A percentile compares a stretch with the other conserved stretches of the same genome.
Evolutionary conservation across 1,140 invertebrate species (phyloP).

Genomic region (Ips typographus): DNA sequence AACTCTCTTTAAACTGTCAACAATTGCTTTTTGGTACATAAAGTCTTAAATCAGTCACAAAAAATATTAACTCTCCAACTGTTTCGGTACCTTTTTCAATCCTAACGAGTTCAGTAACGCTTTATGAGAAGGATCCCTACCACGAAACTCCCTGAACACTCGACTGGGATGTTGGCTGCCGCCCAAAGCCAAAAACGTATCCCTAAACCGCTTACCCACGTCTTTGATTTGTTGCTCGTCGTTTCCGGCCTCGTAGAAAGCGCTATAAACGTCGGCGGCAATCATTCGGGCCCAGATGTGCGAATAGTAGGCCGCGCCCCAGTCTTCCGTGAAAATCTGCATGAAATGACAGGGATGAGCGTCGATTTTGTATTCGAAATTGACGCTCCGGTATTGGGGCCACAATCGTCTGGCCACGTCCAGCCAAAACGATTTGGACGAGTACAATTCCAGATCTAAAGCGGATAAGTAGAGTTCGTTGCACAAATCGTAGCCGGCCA

Average conservation of each 20-base stretch:
- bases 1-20: too few species aligned
- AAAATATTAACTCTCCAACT: conserved; percentile 17
- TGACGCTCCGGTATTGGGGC: conserved; percentile 73
- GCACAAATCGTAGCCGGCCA: conserved; percentile 78
- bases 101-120: conserved; percentile 72
- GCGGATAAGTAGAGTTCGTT: conserved; percentile 78
- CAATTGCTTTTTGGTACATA: too few species aligned
- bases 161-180: conserved; percentile 77
- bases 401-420: conserved; percentile 74
- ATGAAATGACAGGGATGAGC: conserved; percentile 78
- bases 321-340: conserved; percentile 71
- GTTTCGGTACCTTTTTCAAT: conserved; percentile 49
- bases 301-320: conserved; percentile 75
- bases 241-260: conserved; percentile 72
- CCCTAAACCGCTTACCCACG: conserved; percentile 72
- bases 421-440: conserved; percentile 76
- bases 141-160: conserved; percentile 86
- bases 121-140: conserved; percentile 84
- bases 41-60: too few species aligned
- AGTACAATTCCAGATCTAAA: conserved; percentile 84
- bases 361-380: conserved; percentile 69
- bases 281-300: conserved; percentile 82
- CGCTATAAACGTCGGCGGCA: conserved; percentile 84
- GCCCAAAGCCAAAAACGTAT: conserved; percentile 83
- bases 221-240: conserved; percentile 55